Percentiles rank a stretch among this genome's conserved stretches.
Evolutionary conservation across 2,113 vertebrate genomes (phyloP).

Genomic region (Todiramphus saurophagus): DNA sequence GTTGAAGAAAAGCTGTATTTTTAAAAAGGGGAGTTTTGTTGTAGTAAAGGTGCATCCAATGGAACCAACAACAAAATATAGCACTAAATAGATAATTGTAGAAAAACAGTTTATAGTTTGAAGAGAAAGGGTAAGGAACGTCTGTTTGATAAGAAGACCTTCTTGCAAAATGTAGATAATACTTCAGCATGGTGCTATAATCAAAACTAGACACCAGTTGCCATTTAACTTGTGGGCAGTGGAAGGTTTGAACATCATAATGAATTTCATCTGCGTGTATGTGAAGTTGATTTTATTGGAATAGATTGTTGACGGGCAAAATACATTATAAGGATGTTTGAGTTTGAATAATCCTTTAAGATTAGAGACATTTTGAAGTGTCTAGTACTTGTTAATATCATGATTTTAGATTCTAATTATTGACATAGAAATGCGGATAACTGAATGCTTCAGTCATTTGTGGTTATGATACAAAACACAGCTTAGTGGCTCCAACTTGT

Average conservation of each 20-base stretch:
- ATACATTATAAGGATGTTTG: background rate
- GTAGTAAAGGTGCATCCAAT: background rate
- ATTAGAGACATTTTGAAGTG: background rate
- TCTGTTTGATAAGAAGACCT: background rate
- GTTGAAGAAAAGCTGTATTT: background rate
- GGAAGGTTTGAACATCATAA: background rate
- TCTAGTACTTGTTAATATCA: background rate
- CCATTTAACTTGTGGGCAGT: background rate
- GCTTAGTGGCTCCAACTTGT: background rate
- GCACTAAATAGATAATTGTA: background rate
- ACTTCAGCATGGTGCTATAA: background rate
- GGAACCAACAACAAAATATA: background rate
- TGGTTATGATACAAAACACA: background rate
- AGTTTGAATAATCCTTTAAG: background rate
- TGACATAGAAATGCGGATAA: background rate
- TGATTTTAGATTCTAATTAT: background rate
- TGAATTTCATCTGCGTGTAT: background rate
- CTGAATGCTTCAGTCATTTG: fast-evolving
- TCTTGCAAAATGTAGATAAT: background rate
- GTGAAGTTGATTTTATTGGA: background rate
- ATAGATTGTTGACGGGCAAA: background rate
- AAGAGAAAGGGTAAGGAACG: background rate
- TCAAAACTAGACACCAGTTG: background rate
- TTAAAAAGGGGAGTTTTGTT: background rate
- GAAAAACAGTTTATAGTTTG: background rate